Base-by-base conservation (phyloP, 2,888 invertebrate genomes). In the Dryocosmus kuriphilus region DNA sequence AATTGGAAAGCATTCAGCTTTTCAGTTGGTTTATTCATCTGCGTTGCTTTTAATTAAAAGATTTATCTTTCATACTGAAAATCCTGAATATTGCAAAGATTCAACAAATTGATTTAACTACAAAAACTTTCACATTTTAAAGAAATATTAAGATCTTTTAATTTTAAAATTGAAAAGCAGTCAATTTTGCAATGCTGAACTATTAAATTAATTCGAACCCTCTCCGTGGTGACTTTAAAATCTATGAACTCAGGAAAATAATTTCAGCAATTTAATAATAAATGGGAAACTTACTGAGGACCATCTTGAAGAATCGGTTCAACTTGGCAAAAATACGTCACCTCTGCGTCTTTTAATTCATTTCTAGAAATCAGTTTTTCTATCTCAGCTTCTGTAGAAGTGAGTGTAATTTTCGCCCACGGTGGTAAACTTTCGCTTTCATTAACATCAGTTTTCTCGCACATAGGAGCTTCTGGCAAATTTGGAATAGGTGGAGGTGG, bases 271-370 rank as follows among this genome's bases (percentile, higher is more conserved):
- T 65, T 46, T n/a, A 73, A 71, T 51, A 32, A 60, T 74, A 27
- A 27, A 62, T 65, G 30, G 22, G 60, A 62, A 30, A 86, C 88
- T 88, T 80, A 91, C 91, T 91, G 91, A 41, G 91, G 91, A 32
- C 91, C 91, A 80, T 91, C 91, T 83, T 91, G 91, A 14, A 91
- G 85, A 63, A 91, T 91, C n/a, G 91, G 90, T 82, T 91, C 88
- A 2, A 91, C 89, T 79, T 89, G 90, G 84, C 89, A 90, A 82
- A 90, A 91, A 62, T 90, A 91, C 16, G 89, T 89, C 14, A 91
- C 89, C 83, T 91, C 90, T 0, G 91, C 91, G 76, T 91, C 91
- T 79, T 91, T 91, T 19, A 91, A 79, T 79, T 91, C 90, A 78
- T 90, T 89, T 83, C 90, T 85, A 27, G 88, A 80, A 46, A 91